phyloP scores from a whole-genome alignment of 2,113 vertebrate species.

The Climacteris rufus region DNA sequence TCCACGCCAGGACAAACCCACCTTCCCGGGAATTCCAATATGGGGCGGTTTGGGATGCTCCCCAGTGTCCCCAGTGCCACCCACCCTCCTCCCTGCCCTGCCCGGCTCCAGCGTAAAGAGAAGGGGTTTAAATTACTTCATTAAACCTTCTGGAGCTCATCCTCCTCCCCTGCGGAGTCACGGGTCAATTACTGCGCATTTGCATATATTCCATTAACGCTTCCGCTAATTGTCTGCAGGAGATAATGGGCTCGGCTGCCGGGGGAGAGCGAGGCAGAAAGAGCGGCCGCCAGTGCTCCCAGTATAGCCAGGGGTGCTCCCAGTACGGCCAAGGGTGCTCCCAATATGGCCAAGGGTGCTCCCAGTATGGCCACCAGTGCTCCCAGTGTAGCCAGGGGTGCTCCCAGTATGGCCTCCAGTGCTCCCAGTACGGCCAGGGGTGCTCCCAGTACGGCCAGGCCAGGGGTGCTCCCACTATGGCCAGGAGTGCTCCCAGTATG shows the following conservation, averaged over 20 bases:
- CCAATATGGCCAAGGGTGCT: no score
- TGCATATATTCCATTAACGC: conserved; percentile 74
- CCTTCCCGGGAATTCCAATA: neutral
- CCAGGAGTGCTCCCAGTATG: no score
- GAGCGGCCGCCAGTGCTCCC: neutral
- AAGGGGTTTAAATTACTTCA: conserved; percentile 57
- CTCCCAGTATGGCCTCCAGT: neutral
- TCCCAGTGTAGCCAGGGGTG: neutral
- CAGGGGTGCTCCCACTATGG: neutral
- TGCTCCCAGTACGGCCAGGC: neutral
- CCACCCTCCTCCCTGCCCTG: neutral
- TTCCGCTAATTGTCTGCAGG: conserved; percentile 67
- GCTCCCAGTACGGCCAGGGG: neutral
- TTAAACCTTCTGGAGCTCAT: conserved; percentile 71
- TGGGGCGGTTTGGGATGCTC: neutral
- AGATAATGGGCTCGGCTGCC: conserved; percentile 49
- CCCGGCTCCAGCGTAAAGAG: neutral
- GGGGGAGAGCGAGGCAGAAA: neutral
- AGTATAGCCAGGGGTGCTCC: no score
- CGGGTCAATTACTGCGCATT: conserved; percentile 71
- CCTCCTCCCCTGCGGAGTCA: conserved; percentile 38
- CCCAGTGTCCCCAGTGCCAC: neutral
- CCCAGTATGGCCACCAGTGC: neutral
- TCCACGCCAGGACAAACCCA: neutral
- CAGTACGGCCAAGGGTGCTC: neutral